Conservation (phyloP, 2,888 invertebrate genomes). For the Ceratothoa steindachneri region DNA sequence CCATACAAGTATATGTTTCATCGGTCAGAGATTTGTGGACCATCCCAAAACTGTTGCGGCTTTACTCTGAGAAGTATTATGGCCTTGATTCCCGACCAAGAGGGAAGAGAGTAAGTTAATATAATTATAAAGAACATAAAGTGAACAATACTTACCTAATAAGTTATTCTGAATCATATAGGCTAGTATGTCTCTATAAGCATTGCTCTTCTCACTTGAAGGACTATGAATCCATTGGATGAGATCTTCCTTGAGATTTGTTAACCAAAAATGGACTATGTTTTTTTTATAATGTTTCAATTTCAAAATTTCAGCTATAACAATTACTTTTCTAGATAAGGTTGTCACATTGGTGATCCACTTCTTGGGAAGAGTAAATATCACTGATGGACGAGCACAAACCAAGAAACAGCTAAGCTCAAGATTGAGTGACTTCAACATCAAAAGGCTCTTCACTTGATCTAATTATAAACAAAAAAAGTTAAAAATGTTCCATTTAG, state of each 20-base stretch:
- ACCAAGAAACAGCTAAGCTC: neutral
- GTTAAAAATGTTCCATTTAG: no score
- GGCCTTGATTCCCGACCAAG: no score
- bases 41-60: no score
- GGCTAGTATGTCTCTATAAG: neutral
- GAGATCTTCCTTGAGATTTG: neutral
- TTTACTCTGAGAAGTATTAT: no score
- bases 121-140: no score
- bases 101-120: no score
- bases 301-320: neutral
- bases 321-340: neutral
- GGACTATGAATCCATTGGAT: neutral
- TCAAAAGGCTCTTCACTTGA: neutral
- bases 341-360: neutral
- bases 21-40: no score
- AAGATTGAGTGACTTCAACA: neutral
- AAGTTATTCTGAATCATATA: neutral
- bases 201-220: neutral
- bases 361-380: neutral
- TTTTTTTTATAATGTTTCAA: neutral
- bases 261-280: neutral
- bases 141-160: neutral
- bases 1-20: no score
- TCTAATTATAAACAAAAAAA: neutral
- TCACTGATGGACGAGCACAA: neutral